phyloP scores from a whole-genome alignment of 2,113 vertebrate species.

The Antigone vipio region DNA sequence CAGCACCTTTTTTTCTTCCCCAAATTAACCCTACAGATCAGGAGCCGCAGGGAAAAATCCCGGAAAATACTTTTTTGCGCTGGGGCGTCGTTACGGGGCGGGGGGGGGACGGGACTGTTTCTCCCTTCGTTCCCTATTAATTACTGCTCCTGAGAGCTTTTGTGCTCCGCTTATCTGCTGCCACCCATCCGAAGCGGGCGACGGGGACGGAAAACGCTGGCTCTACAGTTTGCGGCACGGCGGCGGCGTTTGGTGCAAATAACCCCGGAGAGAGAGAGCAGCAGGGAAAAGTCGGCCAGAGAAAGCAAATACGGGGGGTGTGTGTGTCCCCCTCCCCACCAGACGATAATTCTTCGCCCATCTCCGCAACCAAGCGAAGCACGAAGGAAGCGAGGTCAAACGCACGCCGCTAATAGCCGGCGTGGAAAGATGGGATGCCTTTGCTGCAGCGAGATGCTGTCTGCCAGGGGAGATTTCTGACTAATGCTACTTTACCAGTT shows the following conservation, averaged over 20 bases:
- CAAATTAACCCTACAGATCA: not conserved
- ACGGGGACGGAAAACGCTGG: not conserved
- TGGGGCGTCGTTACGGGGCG: accelerated
- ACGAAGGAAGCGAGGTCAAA: not conserved
- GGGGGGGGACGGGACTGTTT: not conserved
- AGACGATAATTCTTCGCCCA: not conserved
- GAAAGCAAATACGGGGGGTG: not conserved
- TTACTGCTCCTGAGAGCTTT: not conserved
- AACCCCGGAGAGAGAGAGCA: not conserved
- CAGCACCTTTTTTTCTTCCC: not conserved
- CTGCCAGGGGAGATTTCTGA: not conserved
- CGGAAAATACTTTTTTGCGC: not conserved
- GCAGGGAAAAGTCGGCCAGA: not conserved
- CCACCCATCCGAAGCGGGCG: not conserved
- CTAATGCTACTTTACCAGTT: not conserved
- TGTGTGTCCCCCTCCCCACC: too few relatives aligned
- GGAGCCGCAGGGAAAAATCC: not conserved
- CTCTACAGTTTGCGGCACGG: not conserved
- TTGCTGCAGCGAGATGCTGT: not conserved
- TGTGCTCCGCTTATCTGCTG: not conserved
- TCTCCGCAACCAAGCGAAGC: not conserved
- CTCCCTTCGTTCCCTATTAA: not conserved
- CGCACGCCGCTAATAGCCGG: accelerated
- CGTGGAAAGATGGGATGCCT: not conserved
- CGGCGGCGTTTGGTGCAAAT: not conserved